Evolutionary conservation across 2,113 vertebrate species (phyloP), one percentile per base, ranked within the genome.

Genomic region (Malaclemys terrapin): DNA sequence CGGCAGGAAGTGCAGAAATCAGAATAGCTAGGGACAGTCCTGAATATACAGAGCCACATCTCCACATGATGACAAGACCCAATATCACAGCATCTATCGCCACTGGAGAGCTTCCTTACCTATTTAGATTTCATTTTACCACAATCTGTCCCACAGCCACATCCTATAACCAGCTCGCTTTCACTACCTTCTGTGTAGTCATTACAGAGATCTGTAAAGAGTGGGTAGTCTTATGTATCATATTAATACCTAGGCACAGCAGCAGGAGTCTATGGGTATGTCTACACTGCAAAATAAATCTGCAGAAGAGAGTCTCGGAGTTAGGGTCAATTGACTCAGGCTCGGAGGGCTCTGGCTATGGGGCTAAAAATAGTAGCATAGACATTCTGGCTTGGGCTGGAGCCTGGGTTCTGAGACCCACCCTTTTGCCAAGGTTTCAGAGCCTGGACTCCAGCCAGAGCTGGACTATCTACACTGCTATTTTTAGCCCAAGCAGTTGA

Each of bases 231-330:
- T 93, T 72, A 76, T 49, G 56, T 56, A 89, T 84, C 88, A 45
- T 27, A 38, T 6, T 95, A 95, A 80, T 91, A 91, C 78, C 93
- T 42, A 86, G 78, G 78, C 78, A 93, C 49, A 93, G 85, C 91
- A 94, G 93, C 83, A 91, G 90, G 80, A 92, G 49, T 86, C 25
- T 88, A 5, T 81, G 94, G 94, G 8, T 69, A 69, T 10, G 35
- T n/a, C 35, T 69, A n/a, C 16, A 8, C 4, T 5, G 16, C 62
- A 69, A 69, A 69, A 69, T 19, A 35, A n/a, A 69, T 69, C 35
- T 10, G 17, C 16, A 69, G 62, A 8, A 35, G 35, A 6, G 31
- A n/a, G 17, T n/a, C 31, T 69, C 16, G 4, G 17, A 20, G 62
- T 8, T 8, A 19, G 65, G 65, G 16, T 69, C 65, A 69, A 38